A percentile compares a stretch with the other conserved stretches of the same genome.
Evolutionary conservation across 2,113 vertebrate species (phyloP).

Genomic region (Craseonycteris thonglongyai): DNA sequence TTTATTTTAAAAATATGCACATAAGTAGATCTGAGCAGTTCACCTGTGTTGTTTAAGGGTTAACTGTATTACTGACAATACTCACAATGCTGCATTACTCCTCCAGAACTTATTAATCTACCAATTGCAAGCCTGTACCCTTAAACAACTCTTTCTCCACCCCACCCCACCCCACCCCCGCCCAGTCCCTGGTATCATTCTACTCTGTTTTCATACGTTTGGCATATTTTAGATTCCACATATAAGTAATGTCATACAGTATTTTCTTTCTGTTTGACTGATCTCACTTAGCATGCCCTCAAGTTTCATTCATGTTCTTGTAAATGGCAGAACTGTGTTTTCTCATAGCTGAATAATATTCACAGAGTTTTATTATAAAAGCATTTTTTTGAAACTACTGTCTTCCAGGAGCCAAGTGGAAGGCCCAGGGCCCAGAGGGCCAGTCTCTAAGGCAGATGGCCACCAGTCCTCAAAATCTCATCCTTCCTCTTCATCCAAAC

Average conservation of each 20-base stretch:
- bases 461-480: background rate
- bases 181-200: background rate
- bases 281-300: background rate
- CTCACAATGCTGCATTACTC: background rate
- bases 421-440: background rate
- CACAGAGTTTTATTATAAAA: background rate
- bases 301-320: background rate
- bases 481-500: background rate
- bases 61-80: background rate
- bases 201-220: background rate
- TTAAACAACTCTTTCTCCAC: background rate
- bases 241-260: background rate
- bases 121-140: background rate
- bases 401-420: background rate
- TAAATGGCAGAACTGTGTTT: background rate
- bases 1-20: background rate
- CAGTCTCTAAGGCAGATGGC: background rate
- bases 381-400: background rate
- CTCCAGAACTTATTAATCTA: background rate
- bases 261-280: background rate
- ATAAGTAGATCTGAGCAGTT: background rate
- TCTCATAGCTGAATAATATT: background rate
- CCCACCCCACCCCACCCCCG: accelerated
- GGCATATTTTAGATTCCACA: background rate
- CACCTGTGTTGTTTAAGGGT: background rate